phyloP scores from a whole-genome alignment of 2,113 vertebrate species.

The Panthera uncia region DNA sequence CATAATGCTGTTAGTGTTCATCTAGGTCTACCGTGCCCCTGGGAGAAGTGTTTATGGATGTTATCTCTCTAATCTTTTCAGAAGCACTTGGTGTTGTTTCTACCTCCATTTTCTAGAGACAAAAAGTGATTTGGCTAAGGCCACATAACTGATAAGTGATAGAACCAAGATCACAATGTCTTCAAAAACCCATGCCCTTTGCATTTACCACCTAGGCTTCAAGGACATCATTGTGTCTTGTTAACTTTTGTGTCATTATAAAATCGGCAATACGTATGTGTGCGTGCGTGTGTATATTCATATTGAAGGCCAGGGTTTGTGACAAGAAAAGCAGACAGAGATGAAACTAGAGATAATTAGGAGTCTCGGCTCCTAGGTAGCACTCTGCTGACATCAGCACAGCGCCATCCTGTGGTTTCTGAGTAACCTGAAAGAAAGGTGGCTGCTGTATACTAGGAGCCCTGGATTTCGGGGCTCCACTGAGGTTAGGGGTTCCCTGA shows the following conservation, averaged over 20 bases:
- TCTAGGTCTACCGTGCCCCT: background rate
- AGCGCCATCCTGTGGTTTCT: background rate
- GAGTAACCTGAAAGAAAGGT: background rate
- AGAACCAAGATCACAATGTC: background rate
- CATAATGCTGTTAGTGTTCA: background rate
- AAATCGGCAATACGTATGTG: background rate
- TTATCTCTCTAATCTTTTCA: background rate
- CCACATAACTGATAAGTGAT: background rate
- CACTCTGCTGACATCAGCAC: accelerated
- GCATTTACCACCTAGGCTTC: background rate
- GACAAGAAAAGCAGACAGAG: background rate
- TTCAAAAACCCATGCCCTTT: background rate
- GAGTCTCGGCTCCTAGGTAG: background rate
- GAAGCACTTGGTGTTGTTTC: background rate
- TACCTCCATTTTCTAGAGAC: background rate
- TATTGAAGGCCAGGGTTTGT: background rate
- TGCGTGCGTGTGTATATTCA: no score
- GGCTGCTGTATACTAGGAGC: background rate
- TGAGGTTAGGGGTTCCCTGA: background rate
- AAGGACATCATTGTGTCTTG: background rate
- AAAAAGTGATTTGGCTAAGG: background rate
- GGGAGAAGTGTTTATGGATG: background rate
- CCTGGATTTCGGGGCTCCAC: background rate
- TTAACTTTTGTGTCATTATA: background rate
- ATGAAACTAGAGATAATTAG: background rate